Percentiles rank a stretch among this genome's conserved stretches.
Conservation (phyloP, 2,888 invertebrate species). For the Pecten maximus region DNA sequence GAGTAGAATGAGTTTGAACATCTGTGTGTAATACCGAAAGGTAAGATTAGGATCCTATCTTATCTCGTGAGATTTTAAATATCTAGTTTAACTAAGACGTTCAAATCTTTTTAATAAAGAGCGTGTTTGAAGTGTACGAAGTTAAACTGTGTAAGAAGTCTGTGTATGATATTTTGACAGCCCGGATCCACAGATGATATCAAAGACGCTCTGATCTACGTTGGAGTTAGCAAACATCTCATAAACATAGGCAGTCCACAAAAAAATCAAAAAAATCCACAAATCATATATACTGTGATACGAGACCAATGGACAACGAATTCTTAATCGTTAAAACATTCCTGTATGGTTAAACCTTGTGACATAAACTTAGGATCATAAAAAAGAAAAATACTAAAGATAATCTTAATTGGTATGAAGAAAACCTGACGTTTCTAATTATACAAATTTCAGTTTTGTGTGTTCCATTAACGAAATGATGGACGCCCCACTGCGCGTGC, state of each 20-base stretch:
- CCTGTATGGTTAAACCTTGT: not conserved
- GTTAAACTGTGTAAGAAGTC: not conserved
- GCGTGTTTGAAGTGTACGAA: conserved; percentile 1
- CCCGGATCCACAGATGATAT: not conserved
- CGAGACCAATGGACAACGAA: not conserved
- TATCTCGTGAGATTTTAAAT: not conserved
- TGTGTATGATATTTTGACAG: not conserved
- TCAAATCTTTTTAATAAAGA: conserved; percentile 23
- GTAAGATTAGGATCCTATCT: not conserved
- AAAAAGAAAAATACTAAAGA: not conserved
- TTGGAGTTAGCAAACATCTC: not conserved
- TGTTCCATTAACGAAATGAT: not conserved
- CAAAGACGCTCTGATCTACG: not conserved
- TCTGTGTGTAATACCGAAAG: not conserved
- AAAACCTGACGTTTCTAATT: not conserved
- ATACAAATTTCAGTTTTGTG: not conserved
- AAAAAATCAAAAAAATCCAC: too few relatives aligned
- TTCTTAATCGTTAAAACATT: not conserved
- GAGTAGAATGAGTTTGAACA: conserved; percentile 1
- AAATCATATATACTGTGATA: not conserved
- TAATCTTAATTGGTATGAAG: not conserved
- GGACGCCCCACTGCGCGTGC: not conserved
- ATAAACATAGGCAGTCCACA: not conserved
- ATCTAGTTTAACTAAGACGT: not conserved
- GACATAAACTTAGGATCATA: not conserved